Evolutionary conservation across 1,140 invertebrate species (phyloP).

Genomic region (Protaetia brevitarsis): DNA sequence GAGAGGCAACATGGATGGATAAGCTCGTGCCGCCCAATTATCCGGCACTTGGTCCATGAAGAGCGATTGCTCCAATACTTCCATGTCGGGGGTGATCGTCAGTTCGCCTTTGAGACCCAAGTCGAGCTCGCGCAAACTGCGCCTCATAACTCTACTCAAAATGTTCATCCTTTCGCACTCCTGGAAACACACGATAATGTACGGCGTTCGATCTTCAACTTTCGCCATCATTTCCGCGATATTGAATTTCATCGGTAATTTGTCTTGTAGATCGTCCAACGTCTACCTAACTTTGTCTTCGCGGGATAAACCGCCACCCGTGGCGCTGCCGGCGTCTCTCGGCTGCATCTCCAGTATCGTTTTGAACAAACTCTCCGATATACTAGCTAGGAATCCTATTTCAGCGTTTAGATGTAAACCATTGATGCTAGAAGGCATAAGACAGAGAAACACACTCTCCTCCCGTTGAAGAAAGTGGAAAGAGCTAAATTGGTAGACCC

Average conservation of each 20-base stretch:
- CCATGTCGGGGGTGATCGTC: conserved; percentile 91
- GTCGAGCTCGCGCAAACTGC: conserved; percentile 81
- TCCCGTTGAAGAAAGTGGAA: conserved; percentile 70
- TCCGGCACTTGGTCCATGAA: conserved; percentile 85
- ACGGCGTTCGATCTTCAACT: conserved; percentile 87
- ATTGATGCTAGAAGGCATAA: conserved; percentile 61
- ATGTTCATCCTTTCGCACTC: conserved; percentile 95
- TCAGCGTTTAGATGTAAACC: conserved; percentile 93
- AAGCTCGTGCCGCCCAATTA: conserved; percentile 80
- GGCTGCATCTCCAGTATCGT: conserved; percentile 92
- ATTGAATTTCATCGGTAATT: conserved; percentile 86
- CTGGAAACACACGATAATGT: conserved; percentile 90
- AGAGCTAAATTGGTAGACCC: conserved; percentile 58
- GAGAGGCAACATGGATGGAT: conserved; percentile 82
- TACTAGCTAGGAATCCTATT: conserved; percentile 87
- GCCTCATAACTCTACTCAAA: conserved; percentile 73
- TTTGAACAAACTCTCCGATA: conserved; percentile 83
- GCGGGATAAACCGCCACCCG: conserved; percentile 61
- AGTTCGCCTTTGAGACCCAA: conserved; percentile 68
- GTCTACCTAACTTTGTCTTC: conserved; percentile 76
- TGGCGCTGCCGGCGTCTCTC: conserved; percentile 66
- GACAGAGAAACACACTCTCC: conserved; percentile 52
- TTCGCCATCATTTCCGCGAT: conserved; percentile 81
- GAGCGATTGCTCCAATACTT: conserved; percentile 76
- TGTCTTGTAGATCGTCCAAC: conserved; percentile 86